Conservation (phyloP, 1,140 invertebrate genomes). For the Trichonephila clavata region DNA sequence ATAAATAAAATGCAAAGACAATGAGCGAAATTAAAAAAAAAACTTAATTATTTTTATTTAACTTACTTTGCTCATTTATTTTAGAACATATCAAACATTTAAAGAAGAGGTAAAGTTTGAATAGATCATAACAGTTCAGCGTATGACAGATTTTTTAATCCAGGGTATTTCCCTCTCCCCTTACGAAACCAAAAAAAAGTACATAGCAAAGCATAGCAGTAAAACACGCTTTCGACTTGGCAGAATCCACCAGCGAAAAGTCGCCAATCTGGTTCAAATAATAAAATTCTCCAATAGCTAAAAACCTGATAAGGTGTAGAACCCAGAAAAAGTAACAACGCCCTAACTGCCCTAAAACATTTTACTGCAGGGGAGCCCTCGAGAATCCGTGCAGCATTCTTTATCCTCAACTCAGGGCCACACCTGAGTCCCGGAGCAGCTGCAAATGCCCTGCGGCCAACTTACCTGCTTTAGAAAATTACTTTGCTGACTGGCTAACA, state of each 20-base stretch:
- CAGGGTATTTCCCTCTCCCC: no score
- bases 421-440: constrained; percentile 72
- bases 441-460: constrained; percentile 45
- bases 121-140: no score
- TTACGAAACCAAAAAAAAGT: neutral
- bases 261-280: constrained; percentile 29
- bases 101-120: no score
- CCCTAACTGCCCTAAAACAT: constrained; percentile 62
- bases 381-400: constrained; percentile 57
- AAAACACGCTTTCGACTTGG: neutral
- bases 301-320: constrained; percentile 50
- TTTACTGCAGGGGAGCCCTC: constrained; percentile 53
- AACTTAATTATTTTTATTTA: no score
- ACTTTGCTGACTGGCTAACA: constrained; percentile 10
- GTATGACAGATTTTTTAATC: no score
- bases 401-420: constrained; percentile 72
- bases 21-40: no score
- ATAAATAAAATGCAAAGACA: no score
- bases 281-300: constrained; percentile 39
- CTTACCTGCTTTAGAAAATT: constrained; percentile 55
- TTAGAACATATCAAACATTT: no score
- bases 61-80: no score
- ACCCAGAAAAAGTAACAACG: constrained; percentile 69
- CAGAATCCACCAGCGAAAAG: neutral
- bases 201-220: neutral